Conservation (phyloP, 2,113 vertebrate genomes). For the Pelvicachromis taeniatus region DNA sequence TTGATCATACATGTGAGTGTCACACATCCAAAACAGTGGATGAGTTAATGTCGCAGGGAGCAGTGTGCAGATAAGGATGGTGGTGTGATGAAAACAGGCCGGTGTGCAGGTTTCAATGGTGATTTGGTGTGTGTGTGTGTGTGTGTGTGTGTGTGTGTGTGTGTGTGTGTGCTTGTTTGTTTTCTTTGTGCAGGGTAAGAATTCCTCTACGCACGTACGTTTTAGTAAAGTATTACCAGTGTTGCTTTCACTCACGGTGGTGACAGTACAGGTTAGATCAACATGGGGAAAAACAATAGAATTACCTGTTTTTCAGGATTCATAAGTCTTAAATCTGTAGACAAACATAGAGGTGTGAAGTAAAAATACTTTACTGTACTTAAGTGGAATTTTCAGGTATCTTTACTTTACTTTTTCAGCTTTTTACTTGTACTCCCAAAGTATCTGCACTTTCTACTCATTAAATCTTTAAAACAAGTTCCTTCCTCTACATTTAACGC, state of each 20-base stretch:
- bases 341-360: neutral
- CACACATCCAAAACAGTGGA: neutral
- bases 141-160: neutral
- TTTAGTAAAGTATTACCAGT: neutral
- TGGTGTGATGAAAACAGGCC: neutral
- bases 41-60: neutral
- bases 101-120: rapidly evolving
- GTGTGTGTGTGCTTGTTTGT: neutral
- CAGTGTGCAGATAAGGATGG: neutral
- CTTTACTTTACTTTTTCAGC: neutral
- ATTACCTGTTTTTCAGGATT: neutral
- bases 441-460: neutral
- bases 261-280: neutral
- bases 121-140: neutral
- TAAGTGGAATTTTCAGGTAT: neutral
- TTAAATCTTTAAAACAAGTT: neutral
- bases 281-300: neutral
- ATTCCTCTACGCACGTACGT: rapidly evolving
- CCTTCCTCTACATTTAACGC: neutral
- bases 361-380: neutral
- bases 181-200: neutral
- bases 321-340: neutral
- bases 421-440: neutral
- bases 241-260: neutral
- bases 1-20: neutral